Percentiles rank a stretch among this genome's conserved stretches.
These are phyloP conservation scores for Heterodera schachtii DNA, from an alignment of 1,140 invertebrate species.

Conservation along the genomic window DNA sequence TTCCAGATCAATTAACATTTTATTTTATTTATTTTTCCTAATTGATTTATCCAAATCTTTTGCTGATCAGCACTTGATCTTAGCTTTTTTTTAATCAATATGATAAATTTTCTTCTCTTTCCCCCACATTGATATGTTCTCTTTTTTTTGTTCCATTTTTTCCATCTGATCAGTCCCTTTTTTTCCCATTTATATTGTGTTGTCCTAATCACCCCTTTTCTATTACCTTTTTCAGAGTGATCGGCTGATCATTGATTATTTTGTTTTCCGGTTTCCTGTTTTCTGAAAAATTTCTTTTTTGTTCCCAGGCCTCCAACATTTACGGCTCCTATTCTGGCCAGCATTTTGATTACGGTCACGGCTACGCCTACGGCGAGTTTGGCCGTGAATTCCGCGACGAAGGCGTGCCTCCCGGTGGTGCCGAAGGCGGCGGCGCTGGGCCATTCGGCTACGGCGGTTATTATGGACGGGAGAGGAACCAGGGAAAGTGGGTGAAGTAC, in stretches of 20 bases:
- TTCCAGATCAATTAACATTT: too few species aligned
- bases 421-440: slow-evolving; percentile 7
- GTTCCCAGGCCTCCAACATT: slow-evolving; percentile 56
- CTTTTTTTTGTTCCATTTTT: neutral
- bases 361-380: slow-evolving; percentile 25
- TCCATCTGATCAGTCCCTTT: neutral
- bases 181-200: too few species aligned
- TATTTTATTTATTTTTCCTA: too few species aligned
- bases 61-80: too few species aligned
- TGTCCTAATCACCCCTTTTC: too few species aligned
- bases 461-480: slow-evolving; percentile 23
- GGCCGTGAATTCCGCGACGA: neutral
- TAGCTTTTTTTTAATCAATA: too few species aligned
- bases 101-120: too few species aligned
- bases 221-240: too few species aligned
- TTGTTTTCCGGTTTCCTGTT: too few species aligned
- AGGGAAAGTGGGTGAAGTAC: slow-evolving; percentile 4
- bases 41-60: too few species aligned
- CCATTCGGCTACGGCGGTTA: slow-evolving; percentile 9
- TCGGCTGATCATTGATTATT: too few species aligned
- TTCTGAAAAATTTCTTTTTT: neutral
- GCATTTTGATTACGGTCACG: slow-evolving; percentile 46
- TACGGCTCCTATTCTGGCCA: slow-evolving; percentile 55
- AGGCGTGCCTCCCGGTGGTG: neutral
- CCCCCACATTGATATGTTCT: too few species aligned